Conservation (phyloP, 2,888 invertebrate species). For the Dynastes grantii region DNA sequence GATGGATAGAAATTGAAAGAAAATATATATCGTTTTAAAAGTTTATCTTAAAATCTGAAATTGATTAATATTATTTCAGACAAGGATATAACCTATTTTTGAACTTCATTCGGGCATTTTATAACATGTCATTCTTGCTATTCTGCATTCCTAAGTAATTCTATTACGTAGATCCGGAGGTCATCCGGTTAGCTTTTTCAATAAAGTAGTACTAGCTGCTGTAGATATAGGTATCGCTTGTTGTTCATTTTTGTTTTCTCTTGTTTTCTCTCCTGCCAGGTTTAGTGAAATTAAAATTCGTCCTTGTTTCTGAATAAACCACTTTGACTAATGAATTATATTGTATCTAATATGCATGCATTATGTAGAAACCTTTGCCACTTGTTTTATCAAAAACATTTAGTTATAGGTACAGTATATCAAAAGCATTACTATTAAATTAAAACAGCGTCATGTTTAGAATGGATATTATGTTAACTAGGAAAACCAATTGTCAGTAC, state of each 20-base stretch:
- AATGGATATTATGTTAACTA: no score
- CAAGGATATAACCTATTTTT: constrained; percentile 31
- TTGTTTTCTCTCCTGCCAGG: not conserved
- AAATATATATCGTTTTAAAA: not conserved
- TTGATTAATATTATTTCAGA: not conserved
- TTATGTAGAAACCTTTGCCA: not conserved
- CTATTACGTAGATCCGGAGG: constrained; percentile 25
- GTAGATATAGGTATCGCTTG: not conserved
- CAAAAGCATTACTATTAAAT: no score
- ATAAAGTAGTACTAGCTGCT: constrained; percentile 4
- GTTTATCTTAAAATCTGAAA: constrained; percentile 17
- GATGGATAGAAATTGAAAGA: not conserved
- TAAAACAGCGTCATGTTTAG: no score
- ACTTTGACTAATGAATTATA: not conserved
- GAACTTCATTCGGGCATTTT: constrained; percentile 10
- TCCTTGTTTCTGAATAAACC: not conserved
- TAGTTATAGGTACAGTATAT: no score
- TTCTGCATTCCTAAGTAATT: constrained; percentile 23
- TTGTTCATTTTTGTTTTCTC: not conserved
- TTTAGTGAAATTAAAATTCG: not conserved
- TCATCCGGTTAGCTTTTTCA: constrained; percentile 25
- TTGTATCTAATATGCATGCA: not conserved
- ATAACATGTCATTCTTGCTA: constrained; percentile 8
- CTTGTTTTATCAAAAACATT: no score
- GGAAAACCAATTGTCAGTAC: no score